Base-by-base conservation (phyloP, 1,140 invertebrate genomes). In the Nasonia vitripennis region DNA sequence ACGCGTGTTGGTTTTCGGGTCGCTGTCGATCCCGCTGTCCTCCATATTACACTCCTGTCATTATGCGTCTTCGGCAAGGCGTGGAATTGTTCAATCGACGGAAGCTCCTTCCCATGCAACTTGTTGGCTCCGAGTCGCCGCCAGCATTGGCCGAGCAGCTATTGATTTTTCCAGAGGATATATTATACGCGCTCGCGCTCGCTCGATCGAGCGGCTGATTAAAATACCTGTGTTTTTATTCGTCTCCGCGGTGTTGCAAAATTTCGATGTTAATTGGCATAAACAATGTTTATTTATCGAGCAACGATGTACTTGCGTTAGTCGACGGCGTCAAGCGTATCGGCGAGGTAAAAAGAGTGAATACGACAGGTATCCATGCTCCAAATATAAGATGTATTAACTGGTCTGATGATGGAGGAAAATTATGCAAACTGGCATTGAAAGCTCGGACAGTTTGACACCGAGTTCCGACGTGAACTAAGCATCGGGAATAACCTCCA, bases 1-100 rank as follows among this genome's bases (percentile, higher is more conserved):
- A 48, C 89, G 89, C 82, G 89, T 92, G 81, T 88, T 90, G 67
- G 93, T 92, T 89, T 94, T 94, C 23, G 94, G 93, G 91, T 95
- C 95, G 90, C 95, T 95, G 84, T 95, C 95, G 87, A 95, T 95
- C 31, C 95, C 95, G 90, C 95, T 95, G 90, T 95, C 95, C 92
- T 95, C 95, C 95, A 95, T 95, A 82, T 67, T 41, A 70, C 34
- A 20, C 2, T 70, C 70, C 55, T 27, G 2, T 77, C 62, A 70
- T 45, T n/a, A 31, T 34, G 17, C 51, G 10, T 31, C 31, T 31
- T 71, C 68, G 3, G 0, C 6, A 70, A 70, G 67, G 23, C 12
- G 68, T 31, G 9, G 31, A 71, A 31, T 71, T 31, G 10, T 17
- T 71, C 68, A 31, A 27, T 34, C 68, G 68, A 71, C 6, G 68